These are phyloP conservation scores for Dendrolimus kikuchii DNA, from an alignment of 1,140 invertebrate genomes.

Conservation along the genomic window DNA sequence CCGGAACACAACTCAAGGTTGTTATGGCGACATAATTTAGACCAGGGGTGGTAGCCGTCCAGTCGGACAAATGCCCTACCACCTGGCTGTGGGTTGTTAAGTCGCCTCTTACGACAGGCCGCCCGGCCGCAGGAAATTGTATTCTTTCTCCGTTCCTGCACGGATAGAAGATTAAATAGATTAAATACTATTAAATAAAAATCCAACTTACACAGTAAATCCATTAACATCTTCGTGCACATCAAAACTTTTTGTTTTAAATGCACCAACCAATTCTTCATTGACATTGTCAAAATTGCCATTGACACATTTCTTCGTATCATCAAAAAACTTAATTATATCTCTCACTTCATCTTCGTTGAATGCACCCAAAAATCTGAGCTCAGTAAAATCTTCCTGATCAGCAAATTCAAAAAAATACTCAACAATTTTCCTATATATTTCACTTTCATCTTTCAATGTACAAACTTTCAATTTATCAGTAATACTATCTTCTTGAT, in stretches of 20 bases:
- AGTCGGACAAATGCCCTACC: too few relatives aligned
- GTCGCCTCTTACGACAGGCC: too few relatives aligned
- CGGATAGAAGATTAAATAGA: too few relatives aligned
- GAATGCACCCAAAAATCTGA: conserved; percentile 27
- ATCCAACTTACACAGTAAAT: conserved; percentile 18
- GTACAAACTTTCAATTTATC: too few relatives aligned
- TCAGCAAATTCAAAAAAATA: conserved; percentile 26
- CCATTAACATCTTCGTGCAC: conserved; percentile 20
- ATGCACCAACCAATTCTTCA: background rate
- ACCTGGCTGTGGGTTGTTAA: too few relatives aligned
- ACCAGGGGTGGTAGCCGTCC: too few relatives aligned
- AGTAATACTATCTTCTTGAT: background rate
- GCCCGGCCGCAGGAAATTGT: too few relatives aligned
- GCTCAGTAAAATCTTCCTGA: conserved; percentile 12
- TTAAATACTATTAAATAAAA: background rate
- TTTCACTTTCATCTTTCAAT: too few relatives aligned
- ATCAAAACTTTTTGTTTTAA: conserved; percentile 1
- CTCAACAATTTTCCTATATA: conserved; percentile 11
- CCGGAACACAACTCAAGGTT: too few relatives aligned
- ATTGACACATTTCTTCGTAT: background rate
- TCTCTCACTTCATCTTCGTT: conserved; percentile 6
- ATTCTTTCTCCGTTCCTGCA: too few relatives aligned
- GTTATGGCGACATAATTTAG: too few relatives aligned
- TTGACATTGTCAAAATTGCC: background rate
- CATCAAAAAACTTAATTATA: conserved; percentile 18